These are phyloP conservation scores for Catocala fraxini DNA, from an alignment of 2,888 invertebrate genomes.

Conservation along the genomic window DNA sequence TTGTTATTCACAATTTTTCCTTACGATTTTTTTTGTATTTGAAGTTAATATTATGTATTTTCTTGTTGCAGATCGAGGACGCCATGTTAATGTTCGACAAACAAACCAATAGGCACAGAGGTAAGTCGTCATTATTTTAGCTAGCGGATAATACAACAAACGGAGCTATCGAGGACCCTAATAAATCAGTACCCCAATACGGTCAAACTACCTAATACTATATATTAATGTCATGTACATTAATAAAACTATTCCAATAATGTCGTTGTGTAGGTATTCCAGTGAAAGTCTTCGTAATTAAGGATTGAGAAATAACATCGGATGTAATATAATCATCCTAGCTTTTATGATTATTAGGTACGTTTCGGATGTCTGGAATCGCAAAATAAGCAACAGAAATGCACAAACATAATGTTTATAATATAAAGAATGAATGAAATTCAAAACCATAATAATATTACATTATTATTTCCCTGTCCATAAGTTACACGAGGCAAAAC, in stretches of 20 bases:
- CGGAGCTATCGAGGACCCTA: conserved; percentile 29
- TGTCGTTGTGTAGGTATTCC: conserved; percentile 37
- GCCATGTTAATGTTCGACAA: conserved; percentile 99
- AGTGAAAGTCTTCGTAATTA: conserved; percentile 30
- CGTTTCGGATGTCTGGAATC: conserved; percentile 8
- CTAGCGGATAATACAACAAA: conserved; percentile 32
- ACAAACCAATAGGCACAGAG: conserved; percentile 99
- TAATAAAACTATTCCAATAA: conserved; percentile 47
- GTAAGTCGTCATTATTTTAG: conserved; percentile 87
- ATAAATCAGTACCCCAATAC: conserved; percentile 48
- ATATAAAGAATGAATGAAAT: conserved; percentile 43
- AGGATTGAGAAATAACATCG: conserved; percentile 15
- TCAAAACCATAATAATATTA: conserved; percentile 55
- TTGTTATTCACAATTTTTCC: conserved; percentile 80
- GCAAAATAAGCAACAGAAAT: conserved; percentile 17
- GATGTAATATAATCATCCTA: conserved; percentile 8
- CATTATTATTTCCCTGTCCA: conserved; percentile 55
- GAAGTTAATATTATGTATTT: conserved; percentile 76
- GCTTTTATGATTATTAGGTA: conserved; percentile 16
- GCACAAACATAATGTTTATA: conserved; percentile 28
- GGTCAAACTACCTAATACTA: conserved; percentile 33
- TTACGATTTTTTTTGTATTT: conserved; percentile 72
- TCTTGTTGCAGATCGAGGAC: conserved; percentile 97
- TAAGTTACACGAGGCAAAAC: conserved; percentile 56
- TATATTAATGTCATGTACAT: conserved; percentile 43